Evolutionary conservation across 2,888 invertebrate genomes (phyloP).

Genomic region (Rhagonycha fulva): DNA sequence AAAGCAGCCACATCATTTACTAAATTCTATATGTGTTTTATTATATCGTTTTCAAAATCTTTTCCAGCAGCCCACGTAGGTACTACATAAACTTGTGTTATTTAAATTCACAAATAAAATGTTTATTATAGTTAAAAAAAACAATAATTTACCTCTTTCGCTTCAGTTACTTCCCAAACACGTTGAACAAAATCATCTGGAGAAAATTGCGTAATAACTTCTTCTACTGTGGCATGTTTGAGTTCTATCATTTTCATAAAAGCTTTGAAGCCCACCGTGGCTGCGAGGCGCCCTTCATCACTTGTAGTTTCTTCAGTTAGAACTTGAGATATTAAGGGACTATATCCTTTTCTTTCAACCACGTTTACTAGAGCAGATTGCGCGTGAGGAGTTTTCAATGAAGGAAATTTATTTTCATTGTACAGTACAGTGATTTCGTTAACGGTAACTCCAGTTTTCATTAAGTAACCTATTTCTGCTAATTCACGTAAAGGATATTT

Average conservation of each 20-base stretch:
- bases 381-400: constrained; percentile 77
- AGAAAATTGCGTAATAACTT: constrained; percentile 79
- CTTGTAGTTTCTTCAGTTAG: constrained; percentile 79
- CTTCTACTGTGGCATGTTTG: constrained; percentile 80
- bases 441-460: constrained; percentile 75
- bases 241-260: constrained; percentile 85
- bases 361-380: constrained; percentile 84
- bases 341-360: constrained; percentile 82
- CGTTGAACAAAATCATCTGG: constrained; percentile 83
- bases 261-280: constrained; percentile 82
- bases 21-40: too few species aligned
- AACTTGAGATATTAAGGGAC: constrained; percentile 79
- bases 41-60: too few species aligned
- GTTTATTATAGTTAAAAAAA: not conserved
- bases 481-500: constrained; percentile 79
- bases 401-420: constrained; percentile 78
- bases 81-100: not conserved
- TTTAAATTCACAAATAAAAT: not conserved
- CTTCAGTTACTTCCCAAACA: constrained; percentile 78
- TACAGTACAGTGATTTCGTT: constrained; percentile 79
- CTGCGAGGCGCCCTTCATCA: constrained; percentile 76
- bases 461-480: constrained; percentile 79
- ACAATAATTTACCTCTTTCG: constrained; percentile 63
- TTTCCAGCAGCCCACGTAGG: too few species aligned
- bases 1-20: too few species aligned